phyloP scores from a whole-genome alignment of 2,797 vertebrate species.

The Girardinus metallicus region DNA sequence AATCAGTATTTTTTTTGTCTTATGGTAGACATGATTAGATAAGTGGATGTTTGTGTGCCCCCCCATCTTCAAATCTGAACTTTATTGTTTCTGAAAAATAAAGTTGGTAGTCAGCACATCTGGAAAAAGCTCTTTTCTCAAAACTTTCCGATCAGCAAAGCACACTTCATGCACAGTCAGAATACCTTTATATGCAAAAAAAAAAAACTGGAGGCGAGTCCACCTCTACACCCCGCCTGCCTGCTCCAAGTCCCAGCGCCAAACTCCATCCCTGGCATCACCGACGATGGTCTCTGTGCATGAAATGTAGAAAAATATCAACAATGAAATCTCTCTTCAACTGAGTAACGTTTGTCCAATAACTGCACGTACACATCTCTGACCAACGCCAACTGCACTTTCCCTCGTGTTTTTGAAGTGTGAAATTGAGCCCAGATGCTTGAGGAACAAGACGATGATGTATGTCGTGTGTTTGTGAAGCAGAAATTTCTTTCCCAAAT shows the following conservation, averaged over 20 bases:
- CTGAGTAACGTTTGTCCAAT: conserved; percentile 37
- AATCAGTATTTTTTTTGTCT: not conserved
- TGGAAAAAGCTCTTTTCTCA: not conserved
- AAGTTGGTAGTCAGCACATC: conserved; percentile 18
- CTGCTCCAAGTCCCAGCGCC: conserved; percentile 2
- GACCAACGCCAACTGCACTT: conserved; percentile 55
- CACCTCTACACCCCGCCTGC: conserved; percentile 9
- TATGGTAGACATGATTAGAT: conserved; percentile 37
- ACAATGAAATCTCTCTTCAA: conserved; percentile 39
- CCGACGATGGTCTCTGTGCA: conserved; percentile 16
- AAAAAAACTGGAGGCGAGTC: not conserved
- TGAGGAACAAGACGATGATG: conserved; percentile 62
- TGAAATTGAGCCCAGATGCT: conserved; percentile 83
- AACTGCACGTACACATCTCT: conserved; percentile 14
- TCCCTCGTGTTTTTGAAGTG: conserved; percentile 68
- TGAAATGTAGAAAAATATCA: conserved; percentile 37
- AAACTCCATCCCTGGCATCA: conserved; percentile 41
- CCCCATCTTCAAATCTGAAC: conserved; percentile 15
- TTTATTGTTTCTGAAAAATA: conserved; percentile 12
- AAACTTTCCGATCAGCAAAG: conserved; percentile 11
- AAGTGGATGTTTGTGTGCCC: conserved; percentile 26
- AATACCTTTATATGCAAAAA: not conserved
- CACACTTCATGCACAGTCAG: not conserved
- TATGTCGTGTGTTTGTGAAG: conserved; percentile 13
- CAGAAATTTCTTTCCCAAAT: conserved; percentile 27